phyloP scores from a whole-genome alignment of 2,113 vertebrate species.

The Lagopus leucura region DNA sequence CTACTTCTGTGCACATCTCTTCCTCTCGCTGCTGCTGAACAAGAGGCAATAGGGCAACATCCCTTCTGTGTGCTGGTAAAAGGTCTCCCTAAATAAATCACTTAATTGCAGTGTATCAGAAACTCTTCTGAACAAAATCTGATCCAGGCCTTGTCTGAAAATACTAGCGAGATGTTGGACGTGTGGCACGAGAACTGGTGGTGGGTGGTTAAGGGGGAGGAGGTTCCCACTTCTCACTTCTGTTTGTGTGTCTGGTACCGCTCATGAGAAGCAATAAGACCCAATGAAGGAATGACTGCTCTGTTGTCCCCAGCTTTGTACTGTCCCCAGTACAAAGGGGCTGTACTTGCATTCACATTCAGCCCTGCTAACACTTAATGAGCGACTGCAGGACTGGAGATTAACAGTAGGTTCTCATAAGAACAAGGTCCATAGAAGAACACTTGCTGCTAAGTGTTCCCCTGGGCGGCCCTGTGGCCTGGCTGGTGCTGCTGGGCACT shows the following conservation, averaged over 20 bases:
- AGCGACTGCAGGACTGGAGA: background rate
- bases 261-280: too few species aligned
- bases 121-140: background rate
- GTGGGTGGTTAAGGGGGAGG: background rate
- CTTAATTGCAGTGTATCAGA: background rate
- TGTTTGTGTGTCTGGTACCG: background rate
- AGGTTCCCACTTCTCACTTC: background rate
- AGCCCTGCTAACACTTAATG: background rate
- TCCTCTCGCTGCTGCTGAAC: constrained; percentile 14
- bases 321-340: background rate
- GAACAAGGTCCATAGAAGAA: accelerated
- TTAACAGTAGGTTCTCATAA: background rate
- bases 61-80: background rate
- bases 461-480: too few species aligned
- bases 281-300: too few species aligned
- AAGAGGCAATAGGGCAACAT: background rate
- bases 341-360: background rate
- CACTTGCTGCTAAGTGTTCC: background rate
- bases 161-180: background rate
- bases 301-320: background rate
- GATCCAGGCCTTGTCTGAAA: background rate
- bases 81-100: background rate
- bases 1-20: constrained; percentile 3
- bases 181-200: background rate
- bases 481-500: background rate